Percentiles rank a stretch among this genome's conserved stretches.
Evolutionary conservation across 2,113 vertebrate species (phyloP).

Genomic region (Xiphophorus maculatus): DNA sequence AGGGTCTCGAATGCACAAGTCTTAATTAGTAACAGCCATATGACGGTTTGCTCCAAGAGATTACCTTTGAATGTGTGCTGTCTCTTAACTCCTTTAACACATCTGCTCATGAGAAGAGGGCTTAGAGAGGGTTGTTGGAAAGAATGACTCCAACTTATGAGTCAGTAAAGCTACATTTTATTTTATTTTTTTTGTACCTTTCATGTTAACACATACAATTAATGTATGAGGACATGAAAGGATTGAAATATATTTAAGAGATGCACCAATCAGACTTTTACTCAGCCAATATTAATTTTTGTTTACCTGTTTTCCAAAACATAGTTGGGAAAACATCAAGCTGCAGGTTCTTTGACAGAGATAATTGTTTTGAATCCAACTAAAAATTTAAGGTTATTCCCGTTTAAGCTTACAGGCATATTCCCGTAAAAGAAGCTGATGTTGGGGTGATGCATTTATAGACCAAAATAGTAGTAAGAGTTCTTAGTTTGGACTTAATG

Average conservation of each 20-base stretch:
- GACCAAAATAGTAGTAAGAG: not conserved
- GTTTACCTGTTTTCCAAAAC: not conserved
- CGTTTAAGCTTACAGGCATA: not conserved
- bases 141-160: constrained; percentile 17
- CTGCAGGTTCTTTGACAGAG: not conserved
- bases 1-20: constrained; percentile 62
- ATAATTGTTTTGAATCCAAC: not conserved
- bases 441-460: not conserved
- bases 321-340: not conserved
- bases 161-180: constrained; percentile 21
- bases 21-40: constrained; percentile 67
- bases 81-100: constrained; percentile 28
- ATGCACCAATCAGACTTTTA: no score
- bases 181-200: constrained; percentile 6
- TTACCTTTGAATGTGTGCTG: constrained; percentile 25
- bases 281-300: no score
- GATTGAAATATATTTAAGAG: not conserved
- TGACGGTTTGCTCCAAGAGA: constrained; percentile 53
- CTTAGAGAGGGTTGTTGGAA: constrained; percentile 21
- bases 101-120: constrained; percentile 23
- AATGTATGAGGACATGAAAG: constrained; percentile 28
- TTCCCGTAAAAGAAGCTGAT: not conserved
- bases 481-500: not conserved
- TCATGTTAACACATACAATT: constrained; percentile 27
- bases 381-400: not conserved